Evolutionary conservation across 2,113 vertebrate genomes (phyloP).

Genomic region (Alligator mississippiensis): DNA sequence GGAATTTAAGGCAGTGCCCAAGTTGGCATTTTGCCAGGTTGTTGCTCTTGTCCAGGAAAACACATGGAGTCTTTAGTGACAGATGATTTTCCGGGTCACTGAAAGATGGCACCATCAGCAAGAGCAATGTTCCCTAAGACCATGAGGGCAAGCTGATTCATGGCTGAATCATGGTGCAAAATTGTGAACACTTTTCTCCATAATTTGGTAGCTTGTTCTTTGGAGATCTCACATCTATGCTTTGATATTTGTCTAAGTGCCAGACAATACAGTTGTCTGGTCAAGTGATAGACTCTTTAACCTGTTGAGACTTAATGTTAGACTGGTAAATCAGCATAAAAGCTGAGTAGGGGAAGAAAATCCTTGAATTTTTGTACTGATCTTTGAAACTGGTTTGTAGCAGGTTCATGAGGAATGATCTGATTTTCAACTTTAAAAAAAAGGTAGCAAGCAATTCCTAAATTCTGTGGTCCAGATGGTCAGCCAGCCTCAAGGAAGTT

Average conservation of each 20-base stretch:
- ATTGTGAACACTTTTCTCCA: background rate
- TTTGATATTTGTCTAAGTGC: background rate
- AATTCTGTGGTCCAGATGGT: background rate
- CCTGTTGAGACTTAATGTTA: background rate
- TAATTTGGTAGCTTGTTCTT: background rate
- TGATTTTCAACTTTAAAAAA: background rate
- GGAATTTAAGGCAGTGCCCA: background rate
- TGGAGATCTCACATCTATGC: background rate
- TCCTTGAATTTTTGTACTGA: background rate
- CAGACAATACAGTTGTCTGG: background rate
- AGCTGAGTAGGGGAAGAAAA: background rate
- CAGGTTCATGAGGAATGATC: background rate
- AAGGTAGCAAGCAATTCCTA: background rate
- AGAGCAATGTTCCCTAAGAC: background rate
- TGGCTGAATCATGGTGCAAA: background rate
- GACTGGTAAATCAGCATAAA: background rate
- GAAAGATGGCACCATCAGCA: background rate
- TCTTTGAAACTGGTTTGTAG: background rate
- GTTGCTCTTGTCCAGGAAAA: background rate
- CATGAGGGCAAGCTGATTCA: background rate
- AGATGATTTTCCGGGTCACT: background rate
- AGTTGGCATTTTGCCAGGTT: background rate
- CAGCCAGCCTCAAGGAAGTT: background rate
- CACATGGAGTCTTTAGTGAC: background rate
- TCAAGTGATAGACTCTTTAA: background rate